These are phyloP conservation scores for Yponomeuta cagnagella DNA, from an alignment of 2,888 invertebrate genomes.

Conservation along the genomic window DNA sequence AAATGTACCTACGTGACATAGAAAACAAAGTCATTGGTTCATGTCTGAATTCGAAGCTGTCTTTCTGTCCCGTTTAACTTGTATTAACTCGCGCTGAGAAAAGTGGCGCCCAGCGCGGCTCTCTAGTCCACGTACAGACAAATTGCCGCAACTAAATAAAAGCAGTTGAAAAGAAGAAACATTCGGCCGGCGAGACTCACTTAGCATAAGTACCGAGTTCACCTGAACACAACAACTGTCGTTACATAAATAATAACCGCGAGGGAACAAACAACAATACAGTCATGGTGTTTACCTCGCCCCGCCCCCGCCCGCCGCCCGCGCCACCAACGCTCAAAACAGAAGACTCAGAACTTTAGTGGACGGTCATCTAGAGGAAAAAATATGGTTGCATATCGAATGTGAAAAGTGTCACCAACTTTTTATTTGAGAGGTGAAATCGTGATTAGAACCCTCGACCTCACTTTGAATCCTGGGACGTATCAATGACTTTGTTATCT, in stretches of 20 bases:
- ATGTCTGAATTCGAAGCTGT: not conserved
- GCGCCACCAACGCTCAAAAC: not conserved
- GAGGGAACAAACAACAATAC: constrained; percentile 8
- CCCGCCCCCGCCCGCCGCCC: not conserved
- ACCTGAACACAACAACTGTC: constrained; percentile 54
- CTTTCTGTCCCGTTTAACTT: not conserved
- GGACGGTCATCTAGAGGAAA: too few species aligned
- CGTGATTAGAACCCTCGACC: too few species aligned
- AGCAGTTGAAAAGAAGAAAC: constrained; percentile 18
- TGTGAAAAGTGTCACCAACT: too few species aligned
- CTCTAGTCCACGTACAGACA: not conserved
- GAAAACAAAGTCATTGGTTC: too few species aligned
- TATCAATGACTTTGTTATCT: too few species aligned
- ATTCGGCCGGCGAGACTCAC: constrained; percentile 34
- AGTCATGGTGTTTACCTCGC: not conserved
- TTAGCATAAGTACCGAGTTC: constrained; percentile 58
- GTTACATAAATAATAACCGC: constrained; percentile 69
- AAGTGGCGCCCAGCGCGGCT: not conserved
- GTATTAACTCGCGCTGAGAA: not conserved
- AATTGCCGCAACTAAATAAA: constrained; percentile 5
- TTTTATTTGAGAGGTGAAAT: too few species aligned
- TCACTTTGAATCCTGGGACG: too few species aligned
- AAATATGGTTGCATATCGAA: too few species aligned
- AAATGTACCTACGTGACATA: too few species aligned
- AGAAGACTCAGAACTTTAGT: not conserved